Percentiles rank a stretch among this genome's conserved stretches.
Conservation (phyloP, 2,113 vertebrate species). For the Bothrops jararaca region DNA sequence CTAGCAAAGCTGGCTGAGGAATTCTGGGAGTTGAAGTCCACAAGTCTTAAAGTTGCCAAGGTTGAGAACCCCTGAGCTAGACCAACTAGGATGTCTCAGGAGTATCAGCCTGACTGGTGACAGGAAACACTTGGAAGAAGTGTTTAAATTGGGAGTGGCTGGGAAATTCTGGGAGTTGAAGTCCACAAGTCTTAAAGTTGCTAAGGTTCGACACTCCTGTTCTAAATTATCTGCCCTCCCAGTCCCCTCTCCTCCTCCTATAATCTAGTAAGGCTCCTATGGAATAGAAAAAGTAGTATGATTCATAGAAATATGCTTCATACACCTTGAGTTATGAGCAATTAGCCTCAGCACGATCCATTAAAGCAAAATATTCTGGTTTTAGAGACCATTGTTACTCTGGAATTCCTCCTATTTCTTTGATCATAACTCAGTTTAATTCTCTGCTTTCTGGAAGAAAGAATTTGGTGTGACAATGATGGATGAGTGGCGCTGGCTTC, state of each 20-base stretch:
- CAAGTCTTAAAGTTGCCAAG: too few relatives aligned
- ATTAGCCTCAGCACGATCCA: neutral
- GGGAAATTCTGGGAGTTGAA: neutral
- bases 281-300: neutral
- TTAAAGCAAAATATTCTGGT: neutral
- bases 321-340: neutral
- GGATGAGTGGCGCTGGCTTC: neutral
- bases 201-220: neutral
- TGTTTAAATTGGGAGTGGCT: neutral
- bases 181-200: neutral
- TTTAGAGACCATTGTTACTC: neutral
- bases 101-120: neutral
- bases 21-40: too few relatives aligned
- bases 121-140: neutral
- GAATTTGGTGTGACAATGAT: neutral
- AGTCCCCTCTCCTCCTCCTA: neutral
- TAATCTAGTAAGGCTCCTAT: neutral
- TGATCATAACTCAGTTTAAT: neutral
- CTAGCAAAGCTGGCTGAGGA: too few relatives aligned
- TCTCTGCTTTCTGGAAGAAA: neutral
- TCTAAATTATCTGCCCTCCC: neutral
- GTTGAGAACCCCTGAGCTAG: too few relatives aligned
- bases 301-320: neutral
- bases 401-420: neutral
- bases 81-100: neutral